Conservation (phyloP, 2,113 vertebrate species). For the Gnathonemus echidnorhynchus region DNA sequence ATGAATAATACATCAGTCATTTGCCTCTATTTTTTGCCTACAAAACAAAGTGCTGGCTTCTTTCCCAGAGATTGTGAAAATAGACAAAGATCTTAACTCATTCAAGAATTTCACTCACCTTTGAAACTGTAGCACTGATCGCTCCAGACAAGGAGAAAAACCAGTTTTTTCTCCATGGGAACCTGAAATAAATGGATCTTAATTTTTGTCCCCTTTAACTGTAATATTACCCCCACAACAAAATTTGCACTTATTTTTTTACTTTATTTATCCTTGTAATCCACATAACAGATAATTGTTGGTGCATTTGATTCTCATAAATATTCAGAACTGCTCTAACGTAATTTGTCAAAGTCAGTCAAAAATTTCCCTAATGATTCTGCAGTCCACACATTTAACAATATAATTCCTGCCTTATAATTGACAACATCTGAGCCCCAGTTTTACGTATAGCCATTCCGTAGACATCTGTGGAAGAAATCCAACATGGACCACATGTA, state of each 20-base stretch:
- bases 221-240: background rate
- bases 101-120: background rate
- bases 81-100: background rate
- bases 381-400: background rate
- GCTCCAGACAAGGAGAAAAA: background rate
- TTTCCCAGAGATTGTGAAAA: background rate
- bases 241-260: background rate
- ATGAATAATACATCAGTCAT: constrained; percentile 7
- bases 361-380: background rate
- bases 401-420: background rate
- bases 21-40: background rate
- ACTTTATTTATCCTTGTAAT: background rate
- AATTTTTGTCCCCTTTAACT: background rate
- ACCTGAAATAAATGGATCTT: background rate
- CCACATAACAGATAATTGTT: background rate
- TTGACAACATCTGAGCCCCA: background rate
- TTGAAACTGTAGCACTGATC: background rate
- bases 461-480: background rate
- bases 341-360: background rate
- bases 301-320: background rate
- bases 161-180: background rate
- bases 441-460: background rate
- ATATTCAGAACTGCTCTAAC: background rate
- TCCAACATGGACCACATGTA: background rate
- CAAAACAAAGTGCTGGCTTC: background rate